Base-by-base conservation (phyloP, 2,888 invertebrate species). In the Exocentrus adspersus region DNA sequence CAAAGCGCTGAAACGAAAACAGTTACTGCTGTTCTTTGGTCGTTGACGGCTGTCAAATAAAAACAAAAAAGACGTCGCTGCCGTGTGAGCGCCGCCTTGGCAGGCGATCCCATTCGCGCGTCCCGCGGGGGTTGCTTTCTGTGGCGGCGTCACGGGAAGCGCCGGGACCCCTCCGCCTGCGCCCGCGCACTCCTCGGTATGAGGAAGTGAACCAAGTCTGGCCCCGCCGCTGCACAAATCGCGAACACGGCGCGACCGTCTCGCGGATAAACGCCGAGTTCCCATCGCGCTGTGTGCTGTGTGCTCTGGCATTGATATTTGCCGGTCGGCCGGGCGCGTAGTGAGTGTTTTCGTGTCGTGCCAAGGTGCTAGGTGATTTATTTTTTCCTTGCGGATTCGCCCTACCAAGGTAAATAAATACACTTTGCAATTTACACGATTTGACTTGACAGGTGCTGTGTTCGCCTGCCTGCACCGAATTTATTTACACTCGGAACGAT, bases 131-230 rank as follows among this genome's bases (percentile, higher is more conserved):
- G 53, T 37, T 53, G 53, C 2, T 48, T 6, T 12, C 14, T 9
- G 53, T 9, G 53, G 14, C 19, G 17, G 42, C 53, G 12, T 37
- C 53, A 42, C 14, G 28, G 41, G 41, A 53, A 53, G 19, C 54
- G 42, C 24, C n/a, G 54, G 24, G 30, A 24, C 28, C 54, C 54
- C 43, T 14, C 52, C 16, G 30, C 58, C 30, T 62, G 68, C 76
- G 73, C 75, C 71, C 64, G 70, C 74, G 74, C 72, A 61, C 32
- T 59, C 45, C 12, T 46, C 54, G 69, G 73, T 72, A 74, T 71
- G 71, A 74, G 74, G 75, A 76, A 75, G 75, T 73, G 62, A 24
- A 24, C 7, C 4, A 51, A 56, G 66, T 64, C 61, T 65, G 60
- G 57, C 32, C 54, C 17, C 60, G 24, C 17, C 54, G 43, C 43